Evolutionary conservation across 2,113 vertebrate species (phyloP), one percentile per base, ranked within the genome.

Genomic region (Ageneiosus marmoratus): DNA sequence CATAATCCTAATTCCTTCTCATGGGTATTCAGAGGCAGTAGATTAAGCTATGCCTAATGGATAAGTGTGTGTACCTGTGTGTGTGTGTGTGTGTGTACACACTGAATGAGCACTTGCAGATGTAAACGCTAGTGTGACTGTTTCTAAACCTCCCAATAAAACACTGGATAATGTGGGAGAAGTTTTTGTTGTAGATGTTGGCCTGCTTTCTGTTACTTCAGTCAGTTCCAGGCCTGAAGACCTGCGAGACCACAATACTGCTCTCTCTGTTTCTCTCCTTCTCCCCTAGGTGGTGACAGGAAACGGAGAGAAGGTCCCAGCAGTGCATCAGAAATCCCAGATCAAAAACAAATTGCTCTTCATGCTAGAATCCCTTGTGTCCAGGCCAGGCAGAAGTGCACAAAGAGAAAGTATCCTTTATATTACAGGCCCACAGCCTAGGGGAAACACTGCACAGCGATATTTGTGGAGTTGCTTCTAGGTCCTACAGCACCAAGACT

Each of bases 291-390:
- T 48, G 62, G 11, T 50, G 1, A 80, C 27, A 24, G 44, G n/a
- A 74, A 72, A 16, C 55, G 72, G 58, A 73, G 67, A 81, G 67
- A n/a, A 53, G 83, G 65, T 32, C 41, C 18, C 60, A 83, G 80
- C 80, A 34, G 82, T 70, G 72, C 85, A 46, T 82, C 79, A 50
- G 74, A 62, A 46, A 69, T 72, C 29, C 67, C 32, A 80, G 12
- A 79, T 77, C 2, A 86, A 90, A 88, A 72, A 87, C 62, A 86
- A 88, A 88, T 3, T 78, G 53, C 84, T 88, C 79, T 72, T 84
- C 77, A 50, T 63, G 37, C 50, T 83, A 65, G 72, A 60, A 87
- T 18, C 87, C 77, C 83, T 72, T 60, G 80, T 29, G 63, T 65
- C 76, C 63, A 62, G 74, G 74, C 82, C 79, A n/a, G 69, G 56